Conservation (phyloP, 2,888 invertebrate species). For the Hirtodrosophila trivittata region DNA sequence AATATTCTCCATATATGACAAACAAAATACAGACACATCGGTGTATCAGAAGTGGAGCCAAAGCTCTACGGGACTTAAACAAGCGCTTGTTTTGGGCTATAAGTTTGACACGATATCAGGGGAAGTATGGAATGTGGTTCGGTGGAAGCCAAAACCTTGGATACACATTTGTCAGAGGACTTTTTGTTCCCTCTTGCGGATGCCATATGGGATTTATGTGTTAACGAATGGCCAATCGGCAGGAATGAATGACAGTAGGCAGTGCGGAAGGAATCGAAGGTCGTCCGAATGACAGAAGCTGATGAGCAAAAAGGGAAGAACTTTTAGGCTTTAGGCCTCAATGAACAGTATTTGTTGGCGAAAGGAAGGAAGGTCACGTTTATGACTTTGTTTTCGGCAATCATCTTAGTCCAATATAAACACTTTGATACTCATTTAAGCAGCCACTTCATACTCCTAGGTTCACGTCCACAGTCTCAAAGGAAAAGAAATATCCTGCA, state of each 20-base stretch:
- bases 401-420: not conserved
- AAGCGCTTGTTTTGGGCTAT: constrained; percentile 29
- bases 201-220: constrained; percentile 45
- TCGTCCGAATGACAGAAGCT: constrained; percentile 6
- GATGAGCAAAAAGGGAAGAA: not conserved
- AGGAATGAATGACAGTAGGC: constrained; percentile 26
- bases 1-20: constrained; percentile 22
- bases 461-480: not conserved
- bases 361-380: not conserved
- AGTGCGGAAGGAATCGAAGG: constrained; percentile 23
- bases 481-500: not conserved
- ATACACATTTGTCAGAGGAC: constrained; percentile 30
- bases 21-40: constrained; percentile 33
- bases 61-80: constrained; percentile 31
- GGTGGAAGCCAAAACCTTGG: constrained; percentile 1
- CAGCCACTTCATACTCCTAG: not conserved
- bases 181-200: constrained; percentile 5
- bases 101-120: constrained; percentile 26
- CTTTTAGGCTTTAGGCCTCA: constrained; percentile 6
- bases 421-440: not conserved
- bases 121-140: constrained; percentile 9
- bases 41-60: constrained; percentile 13
- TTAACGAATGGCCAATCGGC: constrained; percentile 34
- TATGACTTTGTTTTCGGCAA: not conserved
- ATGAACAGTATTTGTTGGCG: too few species aligned